Evolutionary conservation across 53 echinoderm and acorn worm species (phyloP).

Genomic region (Temnopleurus reevesii): DNA sequence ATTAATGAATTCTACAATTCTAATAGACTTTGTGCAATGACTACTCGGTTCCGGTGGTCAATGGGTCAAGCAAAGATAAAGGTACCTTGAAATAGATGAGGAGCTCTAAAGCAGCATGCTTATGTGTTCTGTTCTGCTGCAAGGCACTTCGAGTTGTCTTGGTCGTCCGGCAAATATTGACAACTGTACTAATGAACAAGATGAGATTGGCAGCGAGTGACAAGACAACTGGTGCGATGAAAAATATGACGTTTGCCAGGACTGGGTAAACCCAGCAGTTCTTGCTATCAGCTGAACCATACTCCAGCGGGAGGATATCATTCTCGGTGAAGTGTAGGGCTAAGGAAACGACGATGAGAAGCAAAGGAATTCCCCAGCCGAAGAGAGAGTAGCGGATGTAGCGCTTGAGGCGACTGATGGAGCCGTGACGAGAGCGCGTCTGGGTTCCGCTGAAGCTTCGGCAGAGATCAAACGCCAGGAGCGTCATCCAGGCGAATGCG

Average conservation of each 20-base stretch:
- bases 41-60: too few relatives aligned
- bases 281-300: conserved; percentile 14
- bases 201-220: not conserved
- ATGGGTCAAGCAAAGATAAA: too few relatives aligned
- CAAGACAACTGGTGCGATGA: conserved; percentile 3
- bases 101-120: not conserved
- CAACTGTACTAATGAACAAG: not conserved
- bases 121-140: not conserved
- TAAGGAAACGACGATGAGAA: not conserved
- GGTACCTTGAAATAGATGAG: conserved; percentile 37
- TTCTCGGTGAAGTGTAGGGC: conserved; percentile 26
- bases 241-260: not conserved
- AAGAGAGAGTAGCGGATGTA: not conserved
- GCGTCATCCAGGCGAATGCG: conserved; percentile 31
- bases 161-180: conserved; percentile 15
- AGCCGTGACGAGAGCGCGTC: not conserved
- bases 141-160: not conserved
- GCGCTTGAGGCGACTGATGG: not conserved
- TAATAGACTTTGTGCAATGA: too few relatives aligned
- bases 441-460: not conserved
- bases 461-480: conserved; percentile 4
- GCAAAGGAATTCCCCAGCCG: not conserved
- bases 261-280: conserved; percentile 41
- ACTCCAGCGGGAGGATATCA: conserved; percentile 16
- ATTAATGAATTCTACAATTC: too few relatives aligned